phyloP scores from a whole-genome alignment of 2,797 vertebrate genomes.

The Cryptoblepharus egeriae region DNA sequence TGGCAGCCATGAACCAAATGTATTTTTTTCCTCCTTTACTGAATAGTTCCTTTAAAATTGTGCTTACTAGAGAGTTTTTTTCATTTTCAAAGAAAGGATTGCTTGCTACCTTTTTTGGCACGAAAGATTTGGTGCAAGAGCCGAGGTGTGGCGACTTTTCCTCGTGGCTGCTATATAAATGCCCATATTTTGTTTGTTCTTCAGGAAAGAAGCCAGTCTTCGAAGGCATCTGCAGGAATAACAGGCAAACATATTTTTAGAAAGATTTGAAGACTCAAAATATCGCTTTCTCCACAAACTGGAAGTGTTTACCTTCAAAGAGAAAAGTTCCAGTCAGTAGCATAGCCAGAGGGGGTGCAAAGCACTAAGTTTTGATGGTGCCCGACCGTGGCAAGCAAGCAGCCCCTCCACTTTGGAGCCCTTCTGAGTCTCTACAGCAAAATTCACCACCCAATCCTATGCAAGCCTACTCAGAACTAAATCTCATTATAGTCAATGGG shows the following conservation, averaged over 20 bases:
- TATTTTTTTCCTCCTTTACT: constrained; percentile 24
- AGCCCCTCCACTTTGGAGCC: too few relatives aligned
- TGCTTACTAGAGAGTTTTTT: background rate
- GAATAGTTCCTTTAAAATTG: constrained; percentile 14
- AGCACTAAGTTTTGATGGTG: too few relatives aligned
- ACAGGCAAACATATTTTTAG: background rate
- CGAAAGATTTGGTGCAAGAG: background rate
- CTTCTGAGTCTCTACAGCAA: too few relatives aligned
- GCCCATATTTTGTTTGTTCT: background rate
- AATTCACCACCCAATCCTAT: too few relatives aligned
- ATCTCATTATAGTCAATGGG: too few relatives aligned
- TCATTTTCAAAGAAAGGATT: constrained; percentile 37
- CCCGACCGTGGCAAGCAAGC: too few relatives aligned
- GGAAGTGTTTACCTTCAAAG: background rate
- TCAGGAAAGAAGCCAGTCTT: background rate
- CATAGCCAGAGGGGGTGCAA: too few relatives aligned
- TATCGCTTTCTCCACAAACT: too few relatives aligned
- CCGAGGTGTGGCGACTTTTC: background rate
- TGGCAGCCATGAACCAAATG: constrained; percentile 23
- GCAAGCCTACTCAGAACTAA: too few relatives aligned
- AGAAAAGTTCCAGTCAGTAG: background rate
- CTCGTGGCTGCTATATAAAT: background rate
- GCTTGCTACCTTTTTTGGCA: constrained; percentile 18
- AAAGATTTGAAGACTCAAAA: background rate
- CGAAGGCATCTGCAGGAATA: background rate